Evolutionary conservation across 2,113 vertebrate genomes (phyloP).

Genomic region (Eolophus roseicapilla): DNA sequence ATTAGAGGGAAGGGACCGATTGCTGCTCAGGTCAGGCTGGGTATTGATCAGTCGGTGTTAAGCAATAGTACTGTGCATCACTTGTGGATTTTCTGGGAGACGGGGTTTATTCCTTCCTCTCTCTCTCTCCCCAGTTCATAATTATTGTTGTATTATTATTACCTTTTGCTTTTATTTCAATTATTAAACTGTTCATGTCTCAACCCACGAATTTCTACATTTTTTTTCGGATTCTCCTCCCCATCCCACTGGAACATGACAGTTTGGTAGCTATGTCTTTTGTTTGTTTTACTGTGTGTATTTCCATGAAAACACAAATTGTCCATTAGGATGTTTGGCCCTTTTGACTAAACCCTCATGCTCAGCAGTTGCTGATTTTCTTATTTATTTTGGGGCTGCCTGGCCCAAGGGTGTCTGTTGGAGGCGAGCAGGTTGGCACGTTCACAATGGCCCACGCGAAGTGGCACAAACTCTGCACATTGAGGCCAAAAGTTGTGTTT

Average conservation of each 20-base stretch:
- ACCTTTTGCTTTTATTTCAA: not conserved
- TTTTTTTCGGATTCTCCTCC: not conserved
- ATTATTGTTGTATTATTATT: not conserved
- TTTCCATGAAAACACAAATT: not conserved
- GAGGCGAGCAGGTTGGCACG: rapidly evolving
- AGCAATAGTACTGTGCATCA: not conserved
- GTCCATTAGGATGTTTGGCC: not conserved
- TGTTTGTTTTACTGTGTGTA: not conserved
- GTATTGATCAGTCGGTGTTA: not conserved
- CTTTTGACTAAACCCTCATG: not conserved
- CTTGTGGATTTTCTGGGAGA: not conserved
- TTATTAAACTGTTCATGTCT: not conserved
- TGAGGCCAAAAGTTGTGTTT: rapidly evolving
- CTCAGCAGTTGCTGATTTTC: not conserved
- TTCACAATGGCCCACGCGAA: not conserved
- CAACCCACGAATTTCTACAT: not conserved
- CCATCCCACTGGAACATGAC: not conserved
- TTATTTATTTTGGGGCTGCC: not conserved
- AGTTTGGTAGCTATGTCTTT: not conserved
- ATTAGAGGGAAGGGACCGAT: not conserved
- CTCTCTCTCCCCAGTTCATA: not conserved
- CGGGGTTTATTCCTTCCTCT: not conserved
- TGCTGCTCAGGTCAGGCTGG: not conserved
- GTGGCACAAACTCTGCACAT: not conserved
- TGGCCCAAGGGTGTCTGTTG: rapidly evolving